phyloP scores from a whole-genome alignment of 1,140 invertebrate genomes.

The Phocides pigmalion region DNA sequence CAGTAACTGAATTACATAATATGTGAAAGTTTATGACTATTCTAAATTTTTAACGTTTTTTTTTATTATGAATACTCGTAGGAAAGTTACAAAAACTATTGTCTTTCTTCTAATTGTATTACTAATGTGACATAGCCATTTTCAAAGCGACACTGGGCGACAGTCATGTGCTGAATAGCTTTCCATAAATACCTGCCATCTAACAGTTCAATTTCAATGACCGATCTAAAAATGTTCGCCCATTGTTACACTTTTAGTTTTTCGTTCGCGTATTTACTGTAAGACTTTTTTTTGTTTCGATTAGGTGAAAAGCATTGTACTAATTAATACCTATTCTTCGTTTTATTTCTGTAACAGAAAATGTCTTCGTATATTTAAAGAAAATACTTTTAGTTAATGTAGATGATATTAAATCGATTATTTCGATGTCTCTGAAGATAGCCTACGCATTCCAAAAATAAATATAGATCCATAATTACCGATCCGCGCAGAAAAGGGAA shows the following conservation, averaged over 20 bases:
- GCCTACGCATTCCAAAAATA: background rate
- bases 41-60: background rate
- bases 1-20: too few species aligned
- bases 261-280: background rate
- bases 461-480: background rate
- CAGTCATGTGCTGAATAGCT: slow-evolving; percentile 29
- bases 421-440: background rate
- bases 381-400: too few species aligned
- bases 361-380: too few species aligned
- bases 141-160: slow-evolving; percentile 5
- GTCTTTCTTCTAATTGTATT: slow-evolving; percentile 4
- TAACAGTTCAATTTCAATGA: slow-evolving; percentile 10
- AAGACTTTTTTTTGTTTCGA: background rate
- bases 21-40: background rate
- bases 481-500: background rate
- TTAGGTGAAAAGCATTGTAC: too few species aligned
- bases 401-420: too few species aligned
- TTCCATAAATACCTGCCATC: slow-evolving; percentile 32
- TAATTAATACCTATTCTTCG: too few species aligned
- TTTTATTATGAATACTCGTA: background rate
- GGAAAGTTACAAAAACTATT: background rate
- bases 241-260: slow-evolving; percentile 27
- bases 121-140: background rate
- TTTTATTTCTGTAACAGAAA: too few species aligned
- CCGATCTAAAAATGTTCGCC: slow-evolving; percentile 25